Conservation (phyloP, 2,797 vertebrate genomes). For the Sebastes nivosus region DNA sequence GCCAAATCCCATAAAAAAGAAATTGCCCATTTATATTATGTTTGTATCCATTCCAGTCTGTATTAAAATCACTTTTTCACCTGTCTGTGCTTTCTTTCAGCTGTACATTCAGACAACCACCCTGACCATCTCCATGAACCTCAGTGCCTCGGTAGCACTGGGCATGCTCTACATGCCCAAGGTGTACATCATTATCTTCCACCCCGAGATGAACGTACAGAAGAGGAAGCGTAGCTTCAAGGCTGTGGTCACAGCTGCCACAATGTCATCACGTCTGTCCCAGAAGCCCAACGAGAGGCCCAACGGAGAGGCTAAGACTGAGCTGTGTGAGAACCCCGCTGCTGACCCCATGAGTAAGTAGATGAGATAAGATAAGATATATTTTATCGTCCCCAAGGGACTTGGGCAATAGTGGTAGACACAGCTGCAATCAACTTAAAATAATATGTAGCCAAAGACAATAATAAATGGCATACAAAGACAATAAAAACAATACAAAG, state of each 20-base stretch:
- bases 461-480: not conserved
- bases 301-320: slow-evolving; percentile 97
- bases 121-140: slow-evolving; percentile 99
- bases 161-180: slow-evolving; percentile 99
- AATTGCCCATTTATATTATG: not conserved
- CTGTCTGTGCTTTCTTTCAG: slow-evolving; percentile 72
- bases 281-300: slow-evolving; percentile 96
- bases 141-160: slow-evolving; percentile 98
- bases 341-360: slow-evolving; percentile 80
- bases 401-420: not conserved
- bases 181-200: slow-evolving; percentile 99
- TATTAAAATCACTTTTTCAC: slow-evolving; percentile 1
- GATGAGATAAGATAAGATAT: not conserved
- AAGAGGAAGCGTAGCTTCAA: slow-evolving; percentile 99
- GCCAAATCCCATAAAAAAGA: not conserved
- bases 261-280: slow-evolving; percentile 96
- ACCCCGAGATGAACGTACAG: slow-evolving; percentile 97
- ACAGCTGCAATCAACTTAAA: not conserved
- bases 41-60: not conserved
- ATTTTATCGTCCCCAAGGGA: not conserved
- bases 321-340: slow-evolving; percentile 91
- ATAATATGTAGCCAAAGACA: not conserved
- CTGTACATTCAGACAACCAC: slow-evolving; percentile 99
- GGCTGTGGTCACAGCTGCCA: slow-evolving; percentile 96
- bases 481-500: not conserved